These are phyloP conservation scores for Patiria miniata DNA, from an alignment of 35 echinoderm and acorn worm species.

Conservation along the genomic window DNA sequence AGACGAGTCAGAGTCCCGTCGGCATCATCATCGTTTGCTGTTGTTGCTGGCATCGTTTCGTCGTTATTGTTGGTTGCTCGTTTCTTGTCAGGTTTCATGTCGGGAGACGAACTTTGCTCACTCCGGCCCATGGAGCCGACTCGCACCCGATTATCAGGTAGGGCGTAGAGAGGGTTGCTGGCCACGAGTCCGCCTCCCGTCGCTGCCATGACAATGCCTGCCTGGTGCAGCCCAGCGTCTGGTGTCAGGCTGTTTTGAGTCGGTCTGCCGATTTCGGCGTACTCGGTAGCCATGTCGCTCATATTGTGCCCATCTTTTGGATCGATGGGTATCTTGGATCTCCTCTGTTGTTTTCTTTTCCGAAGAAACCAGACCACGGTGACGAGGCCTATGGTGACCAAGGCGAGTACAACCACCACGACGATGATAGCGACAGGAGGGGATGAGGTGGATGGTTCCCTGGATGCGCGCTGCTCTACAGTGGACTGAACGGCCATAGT, in stretches of 20 bases:
- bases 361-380: neutral
- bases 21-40: neutral
- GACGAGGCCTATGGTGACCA: neutral
- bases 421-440: neutral
- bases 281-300: neutral
- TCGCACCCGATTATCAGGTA: neutral
- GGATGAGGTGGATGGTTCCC: neutral
- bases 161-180: too few relatives aligned
- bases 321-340: conserved; percentile 1
- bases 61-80: too few relatives aligned
- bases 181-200: too few relatives aligned
- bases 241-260: neutral
- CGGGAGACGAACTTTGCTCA: neutral
- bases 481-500: neutral
- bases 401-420: neutral
- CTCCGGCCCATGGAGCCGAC: neutral
- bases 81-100: too few relatives aligned
- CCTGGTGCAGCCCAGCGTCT: neutral
- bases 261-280: neutral
- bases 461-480: neutral
- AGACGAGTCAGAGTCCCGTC: neutral
- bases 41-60: neutral
- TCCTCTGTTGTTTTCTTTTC: neutral
- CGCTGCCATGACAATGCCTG: neutral
- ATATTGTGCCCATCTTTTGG: conserved; percentile 6